phyloP scores from a whole-genome alignment of 2,797 vertebrate genomes.

The Anas bahamensis region DNA sequence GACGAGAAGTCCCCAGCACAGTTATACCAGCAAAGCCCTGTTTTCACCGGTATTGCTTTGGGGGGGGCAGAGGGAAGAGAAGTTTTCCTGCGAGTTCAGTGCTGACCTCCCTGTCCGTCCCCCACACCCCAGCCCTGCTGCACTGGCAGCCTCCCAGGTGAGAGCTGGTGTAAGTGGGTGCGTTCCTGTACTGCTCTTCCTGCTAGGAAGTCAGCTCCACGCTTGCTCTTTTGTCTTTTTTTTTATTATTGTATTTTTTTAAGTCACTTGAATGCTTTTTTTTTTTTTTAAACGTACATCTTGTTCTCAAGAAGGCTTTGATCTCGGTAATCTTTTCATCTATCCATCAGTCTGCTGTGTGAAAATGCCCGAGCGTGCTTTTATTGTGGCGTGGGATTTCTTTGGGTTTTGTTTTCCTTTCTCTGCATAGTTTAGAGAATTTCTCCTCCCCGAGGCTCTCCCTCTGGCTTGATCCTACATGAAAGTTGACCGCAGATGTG shows the following conservation, averaged over 20 bases:
- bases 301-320: slow-evolving; percentile 56
- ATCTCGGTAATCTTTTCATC: slow-evolving; percentile 68
- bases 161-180: neutral
- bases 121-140: neutral
- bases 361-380: slow-evolving; percentile 39
- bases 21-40: neutral
- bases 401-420: neutral
- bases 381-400: slow-evolving; percentile 19
- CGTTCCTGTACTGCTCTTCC: neutral
- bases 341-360: slow-evolving; percentile 37
- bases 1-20: neutral
- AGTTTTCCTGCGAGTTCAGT: neutral
- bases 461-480: slow-evolving; percentile 21
- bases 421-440: neutral
- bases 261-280: slow-evolving; percentile 14
- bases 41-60: neutral
- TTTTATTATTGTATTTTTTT: neutral
- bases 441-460: neutral
- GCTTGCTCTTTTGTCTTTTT: neutral
- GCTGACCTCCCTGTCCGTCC: neutral
- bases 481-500: slow-evolving; percentile 6
- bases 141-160: neutral
- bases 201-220: neutral
- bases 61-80: neutral
- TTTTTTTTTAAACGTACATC: neutral